Evolutionary conservation across 2,113 vertebrate species (phyloP), one percentile per base, ranked within the genome.

Genomic region (Elachura formosa): DNA sequence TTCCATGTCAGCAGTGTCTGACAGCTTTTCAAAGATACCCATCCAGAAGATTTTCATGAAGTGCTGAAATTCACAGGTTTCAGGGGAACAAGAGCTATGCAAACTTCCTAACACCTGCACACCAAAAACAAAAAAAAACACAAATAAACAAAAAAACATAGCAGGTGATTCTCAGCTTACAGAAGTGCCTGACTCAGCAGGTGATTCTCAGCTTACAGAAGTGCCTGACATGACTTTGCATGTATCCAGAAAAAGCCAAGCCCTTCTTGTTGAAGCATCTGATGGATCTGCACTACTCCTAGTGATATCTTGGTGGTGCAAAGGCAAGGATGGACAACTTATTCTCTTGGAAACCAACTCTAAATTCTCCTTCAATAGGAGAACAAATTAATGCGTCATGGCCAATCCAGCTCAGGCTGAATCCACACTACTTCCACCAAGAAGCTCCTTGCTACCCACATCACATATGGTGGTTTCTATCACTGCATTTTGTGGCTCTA

Each of bases 1-100:
- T 94, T 90, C 85, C 89, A 95, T 96, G 90, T 93, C 95, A 89
- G 87, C 85, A 93, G 51, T 80, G 90, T 94, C 95, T 90, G 84
- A 59, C 45, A 59, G 87, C 95, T 98, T 97, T 98, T 98, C 96
- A 98, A 97, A 97, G 90, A 94, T 41, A 38, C 67, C 54, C 86
- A 85, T 90, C 96, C 38, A 21, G 90, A 84, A 85, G 91, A 96
- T 97, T 98, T 98, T 96, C 97, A 96, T 96, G 89, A 97, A 81
- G 87, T 90, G 85, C 89, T 97, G 96, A 97, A 95, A 95, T 82
- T 76, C 25, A 46, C 52, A 80, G 75, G 77, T 85, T 72, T 62
- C 62, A 93, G 81, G 78, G 56, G 64, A 93, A n/a, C 64, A 89
- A 86, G 16, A 86, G 76, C 81, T 46, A 80, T 86, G 94, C 95